phyloP scores from a whole-genome alignment of 2,797 vertebrate genomes.

The Corythornis leucogaster region DNA sequence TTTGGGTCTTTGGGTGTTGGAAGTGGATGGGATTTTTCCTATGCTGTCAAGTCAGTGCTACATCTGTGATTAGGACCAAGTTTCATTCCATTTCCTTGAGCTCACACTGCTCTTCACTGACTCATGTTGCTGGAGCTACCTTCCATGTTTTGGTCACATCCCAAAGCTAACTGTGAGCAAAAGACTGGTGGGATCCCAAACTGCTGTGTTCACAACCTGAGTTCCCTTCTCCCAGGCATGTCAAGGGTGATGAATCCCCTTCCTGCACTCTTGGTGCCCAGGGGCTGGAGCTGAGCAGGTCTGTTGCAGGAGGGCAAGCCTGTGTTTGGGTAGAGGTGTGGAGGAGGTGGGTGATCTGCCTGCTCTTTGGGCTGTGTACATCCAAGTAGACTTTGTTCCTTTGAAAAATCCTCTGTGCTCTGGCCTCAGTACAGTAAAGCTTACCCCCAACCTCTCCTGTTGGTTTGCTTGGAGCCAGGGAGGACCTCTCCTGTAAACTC shows the following conservation, averaged over 20 bases:
- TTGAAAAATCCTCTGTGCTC: neutral
- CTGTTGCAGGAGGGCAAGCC: neutral
- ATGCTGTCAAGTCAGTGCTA: neutral
- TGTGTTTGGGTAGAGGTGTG: neutral
- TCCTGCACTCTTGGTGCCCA: neutral
- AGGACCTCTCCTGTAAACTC: constrained; percentile 25
- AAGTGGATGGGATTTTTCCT: neutral
- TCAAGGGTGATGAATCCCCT: neutral
- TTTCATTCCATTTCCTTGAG: neutral
- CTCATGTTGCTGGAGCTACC: neutral
- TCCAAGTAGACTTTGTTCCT: neutral
- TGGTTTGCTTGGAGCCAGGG: neutral
- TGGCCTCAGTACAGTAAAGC: neutral
- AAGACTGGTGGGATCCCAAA: neutral
- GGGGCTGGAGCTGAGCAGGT: neutral
- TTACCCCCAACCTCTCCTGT: neutral
- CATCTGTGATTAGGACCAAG: neutral
- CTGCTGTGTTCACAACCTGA: neutral
- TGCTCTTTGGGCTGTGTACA: neutral
- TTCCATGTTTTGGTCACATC: neutral
- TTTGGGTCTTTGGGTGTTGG: neutral
- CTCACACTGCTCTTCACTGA: neutral
- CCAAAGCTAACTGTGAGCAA: neutral
- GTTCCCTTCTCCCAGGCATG: neutral
- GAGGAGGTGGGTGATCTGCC: neutral